Evolutionary conservation across 2,888 invertebrate genomes (phyloP).

Genomic region (Oligia strigilis): DNA sequence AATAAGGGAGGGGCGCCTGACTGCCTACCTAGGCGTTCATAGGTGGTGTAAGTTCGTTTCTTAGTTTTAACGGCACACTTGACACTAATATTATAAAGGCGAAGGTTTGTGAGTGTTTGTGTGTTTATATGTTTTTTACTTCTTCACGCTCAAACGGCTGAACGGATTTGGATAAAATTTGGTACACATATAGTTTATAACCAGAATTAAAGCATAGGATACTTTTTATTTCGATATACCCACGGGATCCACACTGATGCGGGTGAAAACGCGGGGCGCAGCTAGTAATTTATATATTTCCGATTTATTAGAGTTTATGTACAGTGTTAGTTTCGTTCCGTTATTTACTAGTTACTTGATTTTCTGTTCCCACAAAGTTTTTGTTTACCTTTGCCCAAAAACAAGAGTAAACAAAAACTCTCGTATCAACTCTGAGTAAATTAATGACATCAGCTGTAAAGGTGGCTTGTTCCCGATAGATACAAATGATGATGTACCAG

Average conservation of each 20-base stretch:
- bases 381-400: constrained; percentile 2
- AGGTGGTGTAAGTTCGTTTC: not conserved
- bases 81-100: too few relatives aligned
- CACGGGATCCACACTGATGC: too few relatives aligned
- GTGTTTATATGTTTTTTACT: too few relatives aligned
- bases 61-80: not conserved
- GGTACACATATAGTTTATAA: too few relatives aligned
- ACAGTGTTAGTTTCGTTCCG: not conserved
- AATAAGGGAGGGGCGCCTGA: not conserved
- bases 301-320: not conserved
- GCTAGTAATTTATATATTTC: not conserved
- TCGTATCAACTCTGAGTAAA: constrained; percentile 27
- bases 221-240: too few relatives aligned
- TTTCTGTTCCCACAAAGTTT: not conserved
- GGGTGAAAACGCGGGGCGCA: too few relatives aligned
- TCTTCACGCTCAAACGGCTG: too few relatives aligned
- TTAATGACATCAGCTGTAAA: constrained; percentile 39
- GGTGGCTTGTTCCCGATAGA: constrained; percentile 43
- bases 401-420: constrained; percentile 13
- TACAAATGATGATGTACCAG: constrained; percentile 49
- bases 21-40: not conserved
- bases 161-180: too few relatives aligned
- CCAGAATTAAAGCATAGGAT: too few relatives aligned
- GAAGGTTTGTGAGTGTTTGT: too few relatives aligned
- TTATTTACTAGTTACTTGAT: not conserved